Evolutionary conservation across 37 sponge, comb jelly and placozoan genomes (phyloP), one percentile per base, ranked within the genome.

Genomic region (Chondrilla cf. caribensis): DNA sequence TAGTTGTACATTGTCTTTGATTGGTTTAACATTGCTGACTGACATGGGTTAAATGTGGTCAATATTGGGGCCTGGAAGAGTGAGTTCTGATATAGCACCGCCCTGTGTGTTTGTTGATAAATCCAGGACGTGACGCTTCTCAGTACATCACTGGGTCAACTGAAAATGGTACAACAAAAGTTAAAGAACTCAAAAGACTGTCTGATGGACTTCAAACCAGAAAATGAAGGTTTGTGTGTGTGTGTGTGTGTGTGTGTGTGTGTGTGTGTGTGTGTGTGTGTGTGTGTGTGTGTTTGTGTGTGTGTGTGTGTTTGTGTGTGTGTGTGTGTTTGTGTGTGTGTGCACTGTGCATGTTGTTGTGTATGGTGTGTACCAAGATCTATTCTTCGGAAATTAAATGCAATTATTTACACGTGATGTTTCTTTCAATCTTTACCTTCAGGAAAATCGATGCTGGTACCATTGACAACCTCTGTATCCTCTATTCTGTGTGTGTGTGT

Each of bases 401-500:
- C n/a, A n/a, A n/a, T n/a, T n/a, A 26, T 60, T 21, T 15, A 26
- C 29, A 26, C 15, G 64, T 60, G 64, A 60, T 60, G 64, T 59
- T 28, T 80, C 6, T 35, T 36, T 70, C 58, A n/a, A 57, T 44
- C 70, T 41, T 39, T 58, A 85, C 66, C 37, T 81, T 6, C 72
- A 94, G 95, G 91, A 57, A 88, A 88, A 43, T 42, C 83, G 19
- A 68, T 94, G 2, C 70, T 94, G 43, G 91, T 94, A 33, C 95
- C 95, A 21, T 38, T 94, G 43, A 94, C 95, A 24, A 82, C 82
- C 4, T 94, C 95, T 60, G 95, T 94, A 94, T 94, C 95, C 95
- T 87, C 64, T 29, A 62, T 15, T 62, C 6, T 62, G 64, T 62
- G 64, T 62, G 64, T 62, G 64, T 62, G 64, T 62, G 64, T 73